These are phyloP conservation scores for Lissonota sp. DNA, from an alignment of 2,888 invertebrate species.

Conservation along the genomic window DNA sequence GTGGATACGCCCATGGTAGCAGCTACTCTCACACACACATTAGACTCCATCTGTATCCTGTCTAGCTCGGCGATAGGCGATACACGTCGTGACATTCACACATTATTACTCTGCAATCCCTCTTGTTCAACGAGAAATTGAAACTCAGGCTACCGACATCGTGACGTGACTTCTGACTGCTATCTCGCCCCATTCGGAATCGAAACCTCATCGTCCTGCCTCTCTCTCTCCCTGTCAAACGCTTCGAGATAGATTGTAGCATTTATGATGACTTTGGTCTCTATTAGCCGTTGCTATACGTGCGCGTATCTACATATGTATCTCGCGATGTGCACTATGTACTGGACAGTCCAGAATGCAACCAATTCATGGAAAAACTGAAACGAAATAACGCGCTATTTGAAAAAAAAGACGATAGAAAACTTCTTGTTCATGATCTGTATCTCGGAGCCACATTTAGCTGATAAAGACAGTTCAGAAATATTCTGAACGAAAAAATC, in stretches of 20 bases:
- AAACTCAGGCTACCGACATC: constrained; percentile 1
- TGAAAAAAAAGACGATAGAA: too few species aligned
- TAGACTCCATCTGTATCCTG: too few species aligned
- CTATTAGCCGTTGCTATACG: not conserved
- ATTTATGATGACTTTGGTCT: not conserved
- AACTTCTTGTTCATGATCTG: too few species aligned
- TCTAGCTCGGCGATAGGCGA: not conserved
- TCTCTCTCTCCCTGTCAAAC: not conserved
- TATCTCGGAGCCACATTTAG: too few species aligned
- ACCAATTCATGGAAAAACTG: too few species aligned
- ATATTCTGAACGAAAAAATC: too few species aligned
- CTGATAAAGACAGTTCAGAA: too few species aligned
- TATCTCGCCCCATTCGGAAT: constrained; percentile 9
- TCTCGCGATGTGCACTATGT: too few species aligned
- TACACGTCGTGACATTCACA: not conserved
- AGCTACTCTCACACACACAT: too few species aligned
- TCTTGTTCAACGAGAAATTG: constrained; percentile 21
- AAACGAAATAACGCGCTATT: too few species aligned
- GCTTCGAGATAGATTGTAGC: not conserved
- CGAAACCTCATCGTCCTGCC: not conserved
- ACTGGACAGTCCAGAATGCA: too few species aligned
- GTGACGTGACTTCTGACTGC: constrained; percentile 8
- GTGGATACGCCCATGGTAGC: too few species aligned
- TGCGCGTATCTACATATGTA: not conserved
- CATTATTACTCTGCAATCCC: constrained; percentile 33